These are phyloP conservation scores for Rhadina sibilatrix DNA, from an alignment of 2,113 vertebrate species.

Conservation along the genomic window DNA sequence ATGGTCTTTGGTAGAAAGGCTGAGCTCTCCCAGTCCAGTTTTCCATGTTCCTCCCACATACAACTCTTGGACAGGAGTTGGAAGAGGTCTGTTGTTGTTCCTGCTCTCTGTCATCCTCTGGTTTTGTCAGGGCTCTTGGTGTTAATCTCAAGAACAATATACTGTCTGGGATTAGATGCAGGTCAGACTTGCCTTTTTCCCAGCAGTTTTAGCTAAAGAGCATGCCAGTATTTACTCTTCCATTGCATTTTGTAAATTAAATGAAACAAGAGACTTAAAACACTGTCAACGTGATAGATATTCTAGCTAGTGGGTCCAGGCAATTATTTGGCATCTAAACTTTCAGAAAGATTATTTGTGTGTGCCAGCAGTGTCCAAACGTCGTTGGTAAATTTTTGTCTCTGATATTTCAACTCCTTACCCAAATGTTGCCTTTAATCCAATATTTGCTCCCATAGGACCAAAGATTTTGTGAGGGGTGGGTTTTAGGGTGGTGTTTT, in stretches of 20 bases:
- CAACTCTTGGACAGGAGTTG: neutral
- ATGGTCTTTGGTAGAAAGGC: neutral
- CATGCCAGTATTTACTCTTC: slow-evolving; percentile 19
- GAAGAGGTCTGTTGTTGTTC: neutral
- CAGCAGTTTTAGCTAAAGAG: neutral
- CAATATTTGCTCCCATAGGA: neutral
- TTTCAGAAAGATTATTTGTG: neutral
- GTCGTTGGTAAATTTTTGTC: neutral
- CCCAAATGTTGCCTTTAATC: neutral
- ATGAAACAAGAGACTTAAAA: slow-evolving; percentile 24
- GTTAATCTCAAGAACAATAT: slow-evolving; percentile 14
- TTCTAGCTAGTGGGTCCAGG: neutral
- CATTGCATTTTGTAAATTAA: slow-evolving; percentile 45
- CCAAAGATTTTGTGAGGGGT: too few relatives aligned
- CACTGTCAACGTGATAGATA: slow-evolving; percentile 25
- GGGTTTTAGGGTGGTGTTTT: neutral
- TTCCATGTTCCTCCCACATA: neutral
- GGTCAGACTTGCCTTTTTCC: neutral
- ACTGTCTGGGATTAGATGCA: neutral
- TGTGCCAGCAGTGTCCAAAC: neutral
- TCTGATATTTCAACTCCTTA: neutral
- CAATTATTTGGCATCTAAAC: slow-evolving; percentile 33
- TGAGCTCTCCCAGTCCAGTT: neutral
- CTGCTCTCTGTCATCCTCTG: neutral
- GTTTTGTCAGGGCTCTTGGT: slow-evolving; percentile 12